Base-by-base conservation (phyloP, 2,797 vertebrate genomes). In the Manis javanica region DNA sequence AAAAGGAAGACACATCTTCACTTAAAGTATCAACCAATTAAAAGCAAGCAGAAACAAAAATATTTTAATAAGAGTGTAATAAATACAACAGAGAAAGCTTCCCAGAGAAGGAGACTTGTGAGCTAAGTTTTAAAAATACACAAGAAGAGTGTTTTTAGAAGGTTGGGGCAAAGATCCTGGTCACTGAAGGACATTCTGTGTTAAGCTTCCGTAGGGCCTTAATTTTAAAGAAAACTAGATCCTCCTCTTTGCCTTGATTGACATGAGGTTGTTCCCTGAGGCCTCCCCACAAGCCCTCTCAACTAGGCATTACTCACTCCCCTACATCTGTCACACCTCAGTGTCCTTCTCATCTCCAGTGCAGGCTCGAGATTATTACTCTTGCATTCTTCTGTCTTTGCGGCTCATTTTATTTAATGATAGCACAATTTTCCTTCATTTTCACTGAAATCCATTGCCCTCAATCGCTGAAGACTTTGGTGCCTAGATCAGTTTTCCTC, bases 1-100 rank as follows among this genome's bases (percentile, higher is more conserved):
- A 72, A 59, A 89, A 14, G 85, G 82, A 92, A 77, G 68, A 87
- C 71, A 71, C 26, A 89, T 96, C 69, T 90, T 96, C 34, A 78
- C 15, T 61, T 94, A 85, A 90, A 75, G 42, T 78, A 87, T 15
- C 81, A 63, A 89, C 21, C 68, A 91, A 34, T 37, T 84, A 74
- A 94, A 89, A 94, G 55, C 90, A 94, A 83, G 79, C 0, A 90
- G 72, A 86, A 91, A 78, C 39, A 85, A 81, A 64, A 49, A 87
- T 24, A 69, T 84, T 69, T 66, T 34, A 86, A 74, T 16, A 87
- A 93, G 19, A 77, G 23, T 64, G 21, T 81, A 55, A 75, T 64
- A 90, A 84, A 94, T 68, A 23, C 26, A 87, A 94, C 31, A 96
- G 26, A 94, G n/a, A 89, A 82, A 14, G 7, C 16, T 86, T 89